A percentile compares a stretch with the other conserved stretches of the same genome.
These are phyloP conservation scores for Hystrix cristata DNA, from an alignment of 2,113 vertebrate species.

Conservation along the genomic window DNA sequence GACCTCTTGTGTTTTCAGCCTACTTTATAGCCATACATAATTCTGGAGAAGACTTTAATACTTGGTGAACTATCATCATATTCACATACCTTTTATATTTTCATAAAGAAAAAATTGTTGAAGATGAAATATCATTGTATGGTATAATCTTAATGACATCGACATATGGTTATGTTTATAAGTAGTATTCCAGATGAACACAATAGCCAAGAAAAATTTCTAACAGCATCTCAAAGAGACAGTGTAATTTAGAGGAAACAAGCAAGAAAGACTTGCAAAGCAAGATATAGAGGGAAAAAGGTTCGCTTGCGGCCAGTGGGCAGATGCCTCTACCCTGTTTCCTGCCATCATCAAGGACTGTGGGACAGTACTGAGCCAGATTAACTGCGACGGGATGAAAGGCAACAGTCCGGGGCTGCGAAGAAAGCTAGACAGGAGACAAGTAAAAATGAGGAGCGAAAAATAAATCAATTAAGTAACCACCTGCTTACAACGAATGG, in stretches of 20 bases:
- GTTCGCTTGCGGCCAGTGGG: neutral
- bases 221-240: conserved; percentile 40
- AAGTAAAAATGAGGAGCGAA: conserved; percentile 10
- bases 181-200: conserved; percentile 53
- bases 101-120: neutral
- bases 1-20: neutral
- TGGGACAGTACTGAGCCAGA: neutral
- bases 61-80: neutral
- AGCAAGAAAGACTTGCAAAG: neutral
- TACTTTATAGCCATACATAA: neutral
- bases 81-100: neutral
- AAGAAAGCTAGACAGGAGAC: neutral
- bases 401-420: neutral
- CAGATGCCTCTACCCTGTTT: neutral
- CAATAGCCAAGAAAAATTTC: conserved; percentile 21
- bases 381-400: conserved; percentile 35
- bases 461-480: neutral
- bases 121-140: neutral
- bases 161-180: conserved; percentile 15
- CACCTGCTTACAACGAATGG: neutral
- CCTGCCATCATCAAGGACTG: neutral
- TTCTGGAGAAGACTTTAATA: neutral
- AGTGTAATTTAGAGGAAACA: neutral
- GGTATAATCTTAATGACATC: neutral
- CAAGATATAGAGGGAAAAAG: neutral